Evolutionary conservation across 1,140 invertebrate genomes (phyloP).

Genomic region (Drosophila auraria): DNA sequence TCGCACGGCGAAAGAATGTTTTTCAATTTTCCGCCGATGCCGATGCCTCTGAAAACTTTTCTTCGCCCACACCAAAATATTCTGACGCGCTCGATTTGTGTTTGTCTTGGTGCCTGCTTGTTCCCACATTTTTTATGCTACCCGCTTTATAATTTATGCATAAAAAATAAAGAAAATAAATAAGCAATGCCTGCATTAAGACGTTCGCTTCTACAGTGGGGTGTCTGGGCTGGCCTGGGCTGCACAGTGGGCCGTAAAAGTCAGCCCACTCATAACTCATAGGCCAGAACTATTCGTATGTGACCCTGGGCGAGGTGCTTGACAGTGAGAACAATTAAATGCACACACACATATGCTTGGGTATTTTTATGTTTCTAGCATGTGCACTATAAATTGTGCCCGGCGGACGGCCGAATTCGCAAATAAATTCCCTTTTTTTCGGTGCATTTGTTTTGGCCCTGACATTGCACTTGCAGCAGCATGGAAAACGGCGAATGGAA

Average conservation of each 20-base stretch:
- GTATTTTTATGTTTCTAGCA: conserved; percentile 70
- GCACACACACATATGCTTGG: conserved; percentile 31
- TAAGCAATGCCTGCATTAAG: conserved; percentile 54
- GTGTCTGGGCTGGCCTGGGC: conserved; percentile 21
- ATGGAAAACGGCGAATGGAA: conserved; percentile 42
- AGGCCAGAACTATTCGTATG: conserved; percentile 63
- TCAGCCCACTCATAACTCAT: conserved; percentile 72
- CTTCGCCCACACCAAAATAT: conserved; percentile 49
- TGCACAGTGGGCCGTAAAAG: conserved; percentile 72
- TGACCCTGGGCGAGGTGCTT: conserved; percentile 77
- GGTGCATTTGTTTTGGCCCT: conserved; percentile 51
- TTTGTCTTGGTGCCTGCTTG: conserved; percentile 29
- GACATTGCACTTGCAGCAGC: conserved; percentile 65
- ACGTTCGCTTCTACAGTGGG: conserved; percentile 39
- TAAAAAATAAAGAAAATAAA: conserved; percentile 45
- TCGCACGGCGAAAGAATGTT: conserved; percentile 76
- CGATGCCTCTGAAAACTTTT: conserved; percentile 28
- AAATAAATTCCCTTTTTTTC: conserved; percentile 66
- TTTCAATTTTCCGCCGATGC: conserved; percentile 64
- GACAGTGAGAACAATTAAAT: conserved; percentile 63
- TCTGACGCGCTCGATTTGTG: conserved; percentile 71
- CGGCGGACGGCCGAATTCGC: conserved; percentile 6
- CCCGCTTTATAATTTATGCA: conserved; percentile 72
- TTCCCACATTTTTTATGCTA: conserved; percentile 63
- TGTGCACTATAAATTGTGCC: conserved; percentile 68